Percentiles rank a stretch among this genome's conserved stretches.
These are phyloP conservation scores for Salpingus planirostris DNA, from an alignment of 2,888 invertebrate genomes.

Conservation along the genomic window DNA sequence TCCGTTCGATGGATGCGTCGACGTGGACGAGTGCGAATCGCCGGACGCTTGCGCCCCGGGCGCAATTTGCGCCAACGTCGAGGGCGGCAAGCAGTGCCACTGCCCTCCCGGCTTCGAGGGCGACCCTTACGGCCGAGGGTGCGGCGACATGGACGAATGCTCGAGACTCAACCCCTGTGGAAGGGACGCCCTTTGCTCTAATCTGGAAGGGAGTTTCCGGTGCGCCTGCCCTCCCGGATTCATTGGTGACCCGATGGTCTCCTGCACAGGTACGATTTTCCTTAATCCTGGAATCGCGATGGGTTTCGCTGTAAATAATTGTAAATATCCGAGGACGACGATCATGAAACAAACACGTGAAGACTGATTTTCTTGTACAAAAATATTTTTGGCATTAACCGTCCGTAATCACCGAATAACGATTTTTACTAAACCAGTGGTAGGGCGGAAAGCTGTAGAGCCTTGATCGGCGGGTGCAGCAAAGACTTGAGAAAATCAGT, in stretches of 20 bases:
- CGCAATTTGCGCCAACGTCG: conserved; percentile 71
- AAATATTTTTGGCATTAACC: conserved; percentile 18
- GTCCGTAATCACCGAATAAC: conserved; percentile 4
- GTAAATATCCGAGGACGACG: conserved; percentile 17
- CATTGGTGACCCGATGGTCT: conserved; percentile 65
- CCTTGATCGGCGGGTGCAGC: too few relatives aligned
- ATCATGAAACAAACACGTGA: conserved; percentile 35
- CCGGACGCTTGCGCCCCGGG: conserved; percentile 66
- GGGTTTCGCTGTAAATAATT: conserved; percentile 19
- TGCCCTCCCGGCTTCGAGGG: conserved; percentile 74
- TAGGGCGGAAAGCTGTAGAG: too few relatives aligned
- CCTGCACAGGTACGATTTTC: conserved; percentile 62
- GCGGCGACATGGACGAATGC: conserved; percentile 70
- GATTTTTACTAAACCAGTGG: conserved; percentile 7
- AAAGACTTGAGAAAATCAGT: too few relatives aligned
- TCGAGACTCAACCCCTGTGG: conserved; percentile 59
- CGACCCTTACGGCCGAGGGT: conserved; percentile 62
- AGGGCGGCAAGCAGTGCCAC: conserved; percentile 74
- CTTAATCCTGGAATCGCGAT: conserved; percentile 4
- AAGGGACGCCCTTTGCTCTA: conserved; percentile 68
- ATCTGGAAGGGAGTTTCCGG: conserved; percentile 67
- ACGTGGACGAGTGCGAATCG: conserved; percentile 74
- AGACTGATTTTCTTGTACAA: conserved; percentile 41
- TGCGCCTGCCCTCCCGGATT: conserved; percentile 79
- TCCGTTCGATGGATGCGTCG: conserved; percentile 69